Conservation (phyloP, 2,113 vertebrate species). For the Phainopepla nitens region DNA sequence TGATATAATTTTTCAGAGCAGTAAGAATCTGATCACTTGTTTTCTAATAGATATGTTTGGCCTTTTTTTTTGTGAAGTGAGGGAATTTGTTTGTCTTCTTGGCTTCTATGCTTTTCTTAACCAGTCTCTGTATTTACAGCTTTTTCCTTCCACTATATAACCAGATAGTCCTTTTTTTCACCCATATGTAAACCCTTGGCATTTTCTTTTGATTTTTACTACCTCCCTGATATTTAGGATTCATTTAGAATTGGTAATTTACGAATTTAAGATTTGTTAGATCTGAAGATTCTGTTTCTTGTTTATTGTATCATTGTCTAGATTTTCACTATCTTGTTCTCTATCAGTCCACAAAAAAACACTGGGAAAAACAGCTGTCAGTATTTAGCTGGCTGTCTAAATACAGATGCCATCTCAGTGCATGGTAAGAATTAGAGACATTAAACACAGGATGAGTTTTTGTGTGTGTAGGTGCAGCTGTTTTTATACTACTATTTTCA, state of each 20-base stretch:
- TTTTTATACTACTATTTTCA: neutral
- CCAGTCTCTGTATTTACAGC: neutral
- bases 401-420: neutral
- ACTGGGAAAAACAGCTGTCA: neutral
- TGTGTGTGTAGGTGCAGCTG: neutral
- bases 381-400: neutral
- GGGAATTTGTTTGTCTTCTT: neutral
- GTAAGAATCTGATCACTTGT: neutral
- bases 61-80: neutral
- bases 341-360: neutral
- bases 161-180: neutral
- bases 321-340: neutral
- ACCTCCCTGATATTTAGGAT: neutral
- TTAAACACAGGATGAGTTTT: neutral
- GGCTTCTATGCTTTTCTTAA: neutral
- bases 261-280: neutral
- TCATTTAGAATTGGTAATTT: neutral
- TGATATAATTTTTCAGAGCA: neutral
- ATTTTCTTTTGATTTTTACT: neutral
- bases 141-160: neutral
- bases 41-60: neutral
- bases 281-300: neutral
- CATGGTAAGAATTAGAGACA: neutral
- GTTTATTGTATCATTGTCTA: neutral
- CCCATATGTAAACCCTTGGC: neutral